phyloP scores from a whole-genome alignment of 2,113 vertebrate genomes.

The Australoheros scitulus region DNA sequence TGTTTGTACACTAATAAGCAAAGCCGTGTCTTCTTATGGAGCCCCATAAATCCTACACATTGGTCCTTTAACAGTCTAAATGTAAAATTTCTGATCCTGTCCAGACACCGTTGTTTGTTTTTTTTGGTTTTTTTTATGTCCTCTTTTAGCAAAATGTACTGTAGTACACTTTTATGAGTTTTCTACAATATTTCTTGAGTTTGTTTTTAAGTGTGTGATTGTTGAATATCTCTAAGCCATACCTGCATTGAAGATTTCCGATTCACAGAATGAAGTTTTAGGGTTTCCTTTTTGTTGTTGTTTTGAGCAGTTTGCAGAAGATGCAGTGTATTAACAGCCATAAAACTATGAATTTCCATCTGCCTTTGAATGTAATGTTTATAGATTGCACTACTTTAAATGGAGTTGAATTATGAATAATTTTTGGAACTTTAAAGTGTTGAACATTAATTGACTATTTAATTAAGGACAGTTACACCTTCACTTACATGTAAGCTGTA shows the following conservation, averaged over 20 bases:
- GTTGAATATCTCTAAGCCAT: slow-evolving; percentile 34
- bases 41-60: slow-evolving; percentile 1
- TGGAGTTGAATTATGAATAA: neutral
- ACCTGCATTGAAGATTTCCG: neutral
- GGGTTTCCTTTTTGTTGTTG: too few species aligned
- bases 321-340: neutral
- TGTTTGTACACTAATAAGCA: neutral
- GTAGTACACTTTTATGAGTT: neutral
- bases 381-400: neutral
- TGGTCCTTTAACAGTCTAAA: neutral
- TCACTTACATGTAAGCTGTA: neutral
- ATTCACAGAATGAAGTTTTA: too few species aligned
- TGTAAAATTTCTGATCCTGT: slow-evolving; percentile 7
- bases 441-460: too few species aligned
- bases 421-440: neutral
- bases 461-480: neutral
- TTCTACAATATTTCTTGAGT: neutral
- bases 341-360: slow-evolving; percentile 6
- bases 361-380: slow-evolving; percentile 30
- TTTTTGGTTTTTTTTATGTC: too few species aligned
- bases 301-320: neutral
- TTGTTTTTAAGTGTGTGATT: neutral
- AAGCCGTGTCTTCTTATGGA: neutral
- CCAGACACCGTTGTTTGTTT: neutral
- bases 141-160: neutral